phyloP scores from a whole-genome alignment of 2,797 vertebrate genomes.

The Sternarchorhynchus goeldii region DNA sequence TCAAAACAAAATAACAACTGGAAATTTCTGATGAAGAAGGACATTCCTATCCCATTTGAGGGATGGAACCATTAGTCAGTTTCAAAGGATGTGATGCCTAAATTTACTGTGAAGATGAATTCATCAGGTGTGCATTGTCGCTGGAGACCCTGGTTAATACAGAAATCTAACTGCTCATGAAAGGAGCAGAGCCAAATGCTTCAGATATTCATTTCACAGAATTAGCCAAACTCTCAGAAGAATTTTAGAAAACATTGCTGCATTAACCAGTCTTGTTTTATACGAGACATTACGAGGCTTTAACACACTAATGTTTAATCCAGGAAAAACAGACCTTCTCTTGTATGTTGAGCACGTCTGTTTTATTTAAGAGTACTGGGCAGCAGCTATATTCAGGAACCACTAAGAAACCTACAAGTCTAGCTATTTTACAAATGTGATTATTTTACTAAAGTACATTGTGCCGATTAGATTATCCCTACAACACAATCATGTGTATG shows the following conservation, averaged over 20 bases:
- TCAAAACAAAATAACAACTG: background rate
- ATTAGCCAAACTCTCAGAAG: background rate
- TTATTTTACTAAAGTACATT: background rate
- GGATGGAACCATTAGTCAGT: background rate
- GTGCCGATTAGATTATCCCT: constrained; percentile 12
- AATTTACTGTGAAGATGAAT: constrained; percentile 26
- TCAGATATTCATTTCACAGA: constrained; percentile 5
- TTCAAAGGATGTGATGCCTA: background rate
- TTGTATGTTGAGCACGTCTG: too few relatives aligned
- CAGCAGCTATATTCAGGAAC: background rate
- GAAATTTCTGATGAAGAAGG: constrained; percentile 12
- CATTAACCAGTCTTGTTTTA: background rate
- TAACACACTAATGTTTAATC: background rate
- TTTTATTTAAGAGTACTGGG: background rate
- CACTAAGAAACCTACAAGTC: background rate
- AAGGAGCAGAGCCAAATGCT: background rate
- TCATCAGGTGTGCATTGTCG: constrained; percentile 19
- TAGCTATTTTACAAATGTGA: background rate
- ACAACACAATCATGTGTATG: constrained; percentile 25
- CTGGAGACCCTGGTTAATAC: background rate
- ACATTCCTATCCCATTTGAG: background rate
- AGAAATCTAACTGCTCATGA: constrained; percentile 5
- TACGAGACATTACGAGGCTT: background rate
- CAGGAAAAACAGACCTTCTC: too few relatives aligned
- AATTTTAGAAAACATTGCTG: background rate